These are phyloP conservation scores for Meteorus cinctellus DNA, from an alignment of 2,888 invertebrate species.

Conservation along the genomic window DNA sequence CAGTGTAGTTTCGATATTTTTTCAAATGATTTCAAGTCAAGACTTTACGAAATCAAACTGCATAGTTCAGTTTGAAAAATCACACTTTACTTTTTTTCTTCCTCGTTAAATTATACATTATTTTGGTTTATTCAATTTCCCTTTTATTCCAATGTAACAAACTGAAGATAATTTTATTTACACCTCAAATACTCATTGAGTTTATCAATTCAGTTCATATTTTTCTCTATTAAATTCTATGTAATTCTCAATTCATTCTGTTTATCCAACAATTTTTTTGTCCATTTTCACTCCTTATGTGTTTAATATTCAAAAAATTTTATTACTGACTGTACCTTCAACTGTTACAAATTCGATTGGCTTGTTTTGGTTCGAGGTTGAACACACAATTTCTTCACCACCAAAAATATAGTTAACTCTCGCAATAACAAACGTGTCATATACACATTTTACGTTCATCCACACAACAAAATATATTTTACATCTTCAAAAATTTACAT, in stretches of 20 bases:
- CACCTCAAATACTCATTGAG: no score
- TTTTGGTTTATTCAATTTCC: no score
- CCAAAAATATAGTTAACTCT: slow-evolving; percentile 17
- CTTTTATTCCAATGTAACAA: no score
- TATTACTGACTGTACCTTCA: slow-evolving; percentile 24
- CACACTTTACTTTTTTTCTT: no score
- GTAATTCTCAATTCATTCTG: not conserved
- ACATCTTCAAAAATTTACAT: not conserved
- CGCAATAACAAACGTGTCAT: not conserved
- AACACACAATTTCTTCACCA: slow-evolving; percentile 1
- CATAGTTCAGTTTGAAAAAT: no score
- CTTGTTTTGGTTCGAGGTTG: slow-evolving; percentile 2
- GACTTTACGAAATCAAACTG: no score
- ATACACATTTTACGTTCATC: not conserved
- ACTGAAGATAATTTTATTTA: no score
- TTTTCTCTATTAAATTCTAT: not conserved
- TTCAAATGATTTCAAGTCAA: no score
- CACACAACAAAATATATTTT: slow-evolving; percentile 2
- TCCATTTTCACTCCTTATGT: not conserved
- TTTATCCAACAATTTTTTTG: not conserved
- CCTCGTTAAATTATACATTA: no score
- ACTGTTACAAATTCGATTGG: slow-evolving; percentile 19
- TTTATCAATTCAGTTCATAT: no score
- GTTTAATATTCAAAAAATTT: slow-evolving; percentile 13
- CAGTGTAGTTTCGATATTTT: no score